Evolutionary conservation across 2,888 invertebrate genomes (phyloP), one percentile per base, ranked within the genome.

Genomic region (Polymixis flavicincta): DNA sequence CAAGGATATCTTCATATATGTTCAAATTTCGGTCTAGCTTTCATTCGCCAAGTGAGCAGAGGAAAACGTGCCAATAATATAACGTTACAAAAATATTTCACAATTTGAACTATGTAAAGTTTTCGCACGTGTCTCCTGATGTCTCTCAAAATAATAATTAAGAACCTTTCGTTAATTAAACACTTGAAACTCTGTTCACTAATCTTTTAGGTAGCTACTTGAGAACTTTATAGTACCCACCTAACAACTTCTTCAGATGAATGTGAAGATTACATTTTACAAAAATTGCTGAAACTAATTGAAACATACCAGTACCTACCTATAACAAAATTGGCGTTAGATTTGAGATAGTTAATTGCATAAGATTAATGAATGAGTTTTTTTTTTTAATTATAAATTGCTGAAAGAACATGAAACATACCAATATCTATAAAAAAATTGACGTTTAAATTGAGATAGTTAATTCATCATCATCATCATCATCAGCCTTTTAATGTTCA

Each of bases 171-270:
- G 13, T 67, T 76, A 78, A 78, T 78, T 52, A 67, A 61, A 48
- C 37, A 60, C 69, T 78, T 78, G 32, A 68, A 78, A 76, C 60
- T 76, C 61, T 48, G 52, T 37, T 60, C 14, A 60, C 60, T 60
- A 28, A 76, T 54, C 19, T 78, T 69, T 54, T 54, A 78, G 13
- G 13, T 45, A n/a, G 19, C 19, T 50, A 37, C 78, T 78, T 60
- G 25, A 28, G 9, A 42, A 60, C 42, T 45, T 45, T 17, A 78
- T 45, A 45, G 28, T 32, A 54, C 25, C 37, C 54, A 25, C 32
- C 60, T 54, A 37, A 61, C 61, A 28, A 69, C 25, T 78, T 54
- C 45, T 37, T 54, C 25, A 48, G 19, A 7, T 45, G 45, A 60
- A 64, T 52, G 11, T 64, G 28, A 42, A 50, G 42, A 13, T 55